Evolutionary conservation across 2,113 vertebrate species (phyloP).

Genomic region (Menura novaehollandiae): DNA sequence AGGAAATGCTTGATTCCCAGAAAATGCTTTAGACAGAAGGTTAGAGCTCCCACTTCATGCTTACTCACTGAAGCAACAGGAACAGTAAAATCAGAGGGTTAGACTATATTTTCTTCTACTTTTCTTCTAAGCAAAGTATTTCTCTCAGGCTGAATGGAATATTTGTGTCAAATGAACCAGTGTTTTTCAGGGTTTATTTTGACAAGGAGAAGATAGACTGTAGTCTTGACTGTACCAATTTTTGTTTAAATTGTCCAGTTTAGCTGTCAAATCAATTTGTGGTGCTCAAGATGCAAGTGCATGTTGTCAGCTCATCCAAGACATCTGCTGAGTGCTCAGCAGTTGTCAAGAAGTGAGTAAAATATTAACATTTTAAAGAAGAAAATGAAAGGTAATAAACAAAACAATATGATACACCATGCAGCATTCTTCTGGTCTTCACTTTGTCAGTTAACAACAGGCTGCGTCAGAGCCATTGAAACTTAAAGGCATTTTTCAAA

Average conservation of each 20-base stretch:
- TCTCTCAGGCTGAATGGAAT: not conserved
- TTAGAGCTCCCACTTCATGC: not conserved
- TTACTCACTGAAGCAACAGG: not conserved
- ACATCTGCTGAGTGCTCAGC: not conserved
- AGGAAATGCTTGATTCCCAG: not conserved
- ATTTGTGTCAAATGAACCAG: not conserved
- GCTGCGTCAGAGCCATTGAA: not conserved
- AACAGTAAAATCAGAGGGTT: not conserved
- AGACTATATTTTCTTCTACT: not conserved
- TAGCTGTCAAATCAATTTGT: conserved; percentile 27
- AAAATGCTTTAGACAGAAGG: not conserved
- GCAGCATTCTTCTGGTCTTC: not conserved
- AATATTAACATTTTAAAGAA: not conserved
- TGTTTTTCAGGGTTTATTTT: not conserved
- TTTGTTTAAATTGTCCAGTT: conserved; percentile 10
- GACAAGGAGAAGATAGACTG: not conserved
- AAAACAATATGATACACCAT: not conserved
- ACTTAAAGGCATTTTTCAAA: not conserved
- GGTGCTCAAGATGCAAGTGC: not conserved
- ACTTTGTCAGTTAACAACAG: not conserved
- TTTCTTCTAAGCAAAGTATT: not conserved
- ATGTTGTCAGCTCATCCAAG: not conserved
- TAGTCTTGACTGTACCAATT: not conserved
- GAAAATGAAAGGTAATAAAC: not conserved
- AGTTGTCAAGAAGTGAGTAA: not conserved